Percentiles rank a stretch among this genome's conserved stretches.
phyloP scores from a whole-genome alignment of 2,888 invertebrate genomes.

The Amorpha juglandis region DNA sequence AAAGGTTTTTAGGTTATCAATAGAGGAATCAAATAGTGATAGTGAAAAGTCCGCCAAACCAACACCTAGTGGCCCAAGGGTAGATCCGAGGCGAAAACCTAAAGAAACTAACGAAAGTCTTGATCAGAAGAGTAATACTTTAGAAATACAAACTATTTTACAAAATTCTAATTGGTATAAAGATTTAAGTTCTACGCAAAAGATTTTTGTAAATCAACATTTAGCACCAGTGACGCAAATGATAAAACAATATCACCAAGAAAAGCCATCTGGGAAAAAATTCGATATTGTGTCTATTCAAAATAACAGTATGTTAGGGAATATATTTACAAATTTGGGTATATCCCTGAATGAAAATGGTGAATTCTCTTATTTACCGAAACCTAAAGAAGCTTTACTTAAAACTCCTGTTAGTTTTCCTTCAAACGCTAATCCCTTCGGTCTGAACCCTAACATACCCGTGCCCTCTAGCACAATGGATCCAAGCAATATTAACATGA shows the following conservation, averaged over 20 bases:
- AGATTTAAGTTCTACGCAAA: constrained; percentile 88
- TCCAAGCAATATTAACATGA: constrained; percentile 68
- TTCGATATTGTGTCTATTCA: constrained; percentile 82
- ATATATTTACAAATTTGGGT: constrained; percentile 86
- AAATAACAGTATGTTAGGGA: constrained; percentile 80
- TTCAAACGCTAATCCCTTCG: constrained; percentile 64
- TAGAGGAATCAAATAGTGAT: constrained; percentile 86
- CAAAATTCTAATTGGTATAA: constrained; percentile 89
- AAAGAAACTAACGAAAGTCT: constrained; percentile 62
- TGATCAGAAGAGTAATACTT: constrained; percentile 66
- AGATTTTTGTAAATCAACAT: constrained; percentile 88
- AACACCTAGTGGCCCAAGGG: constrained; percentile 65
- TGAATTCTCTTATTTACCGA: constrained; percentile 78
- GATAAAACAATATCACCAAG: constrained; percentile 86
- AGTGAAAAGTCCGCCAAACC: constrained; percentile 76
- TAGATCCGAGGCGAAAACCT: constrained; percentile 78
- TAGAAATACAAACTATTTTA: constrained; percentile 85
- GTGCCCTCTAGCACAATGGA: constrained; percentile 62
- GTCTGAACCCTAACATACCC: constrained; percentile 61
- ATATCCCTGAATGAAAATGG: constrained; percentile 84
- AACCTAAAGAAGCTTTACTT: constrained; percentile 76
- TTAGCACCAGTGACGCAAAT: constrained; percentile 85
- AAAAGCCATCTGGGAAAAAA: constrained; percentile 79
- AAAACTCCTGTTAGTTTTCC: constrained; percentile 74
- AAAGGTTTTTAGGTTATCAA: constrained; percentile 88